Evolutionary conservation across 2,888 invertebrate genomes (phyloP), one percentile per base, ranked within the genome.

Genomic region (Anthrax anthrax): DNA sequence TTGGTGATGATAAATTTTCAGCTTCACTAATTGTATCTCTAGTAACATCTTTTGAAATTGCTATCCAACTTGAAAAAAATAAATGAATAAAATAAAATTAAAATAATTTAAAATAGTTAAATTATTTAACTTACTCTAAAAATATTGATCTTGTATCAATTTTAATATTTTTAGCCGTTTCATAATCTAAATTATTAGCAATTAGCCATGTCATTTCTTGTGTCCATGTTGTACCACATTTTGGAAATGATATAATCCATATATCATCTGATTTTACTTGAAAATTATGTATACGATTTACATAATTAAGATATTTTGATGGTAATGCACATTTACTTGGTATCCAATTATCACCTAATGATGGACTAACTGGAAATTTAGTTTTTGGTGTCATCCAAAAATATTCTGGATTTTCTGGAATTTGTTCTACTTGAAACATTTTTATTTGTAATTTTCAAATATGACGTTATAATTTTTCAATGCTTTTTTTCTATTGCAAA

Each of bases 1-100:
- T 56, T 0, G 65, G 65, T 2, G 62, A 61, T 9, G 50, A 44
- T 50, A 60, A 34, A 2, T 49, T 51, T 29, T 60, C 58, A 16
- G 60, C 59, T 19, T 39, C 39, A 8, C 29, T 39, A 18, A 44
- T 10, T 10, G 40, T 44, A 16, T 44, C 19, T 8, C 13, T 3
- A 6, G 18, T 12, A 32, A 34, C 17, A 13, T 37, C 37, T 8
- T 6, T 17, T 37, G 37, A 17, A 17, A 17, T 12, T 32, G 12
- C 29, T 3, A 3, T 12, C 29, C 29, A 32, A 12, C 29, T 32
- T 3, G 9, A 27, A 23, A 27, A n/a, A n/a, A n/a, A n/a, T 23
- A 23, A 23, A 23, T 6, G 5, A 23, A 23, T 23, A 23, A 23
- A 23, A 23, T 23, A 23, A 23, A 23, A 6, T 23, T 23, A 23